Evolutionary conservation across 2,888 invertebrate species (phyloP).

Genomic region (Microdon myrmicae): DNA sequence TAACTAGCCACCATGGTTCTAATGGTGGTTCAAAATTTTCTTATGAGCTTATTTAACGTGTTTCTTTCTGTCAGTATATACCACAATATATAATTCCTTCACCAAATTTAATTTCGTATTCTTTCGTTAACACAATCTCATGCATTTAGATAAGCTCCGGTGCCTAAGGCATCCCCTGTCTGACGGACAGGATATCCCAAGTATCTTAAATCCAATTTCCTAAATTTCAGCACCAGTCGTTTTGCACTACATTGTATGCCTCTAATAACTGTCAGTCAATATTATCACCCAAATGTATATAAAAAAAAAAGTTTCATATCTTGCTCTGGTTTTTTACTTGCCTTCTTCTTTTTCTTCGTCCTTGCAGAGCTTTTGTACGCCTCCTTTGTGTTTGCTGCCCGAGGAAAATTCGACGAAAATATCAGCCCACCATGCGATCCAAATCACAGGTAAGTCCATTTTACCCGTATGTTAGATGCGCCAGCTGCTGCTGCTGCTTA

Average conservation of each 20-base stretch:
- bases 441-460: slow-evolving; percentile 80
- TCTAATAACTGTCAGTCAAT: too few relatives aligned
- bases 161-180: too few relatives aligned
- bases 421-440: slow-evolving; percentile 85
- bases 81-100: too few relatives aligned
- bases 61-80: too few relatives aligned
- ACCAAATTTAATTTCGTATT: too few relatives aligned
- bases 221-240: too few relatives aligned
- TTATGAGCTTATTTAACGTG: too few relatives aligned
- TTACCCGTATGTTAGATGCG: neutral
- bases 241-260: neutral
- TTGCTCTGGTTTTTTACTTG: too few relatives aligned
- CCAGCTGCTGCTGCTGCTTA: too few relatives aligned
- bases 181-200: slow-evolving; percentile 2
- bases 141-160: slow-evolving; percentile 11
- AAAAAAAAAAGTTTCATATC: neutral
- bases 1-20: too few relatives aligned
- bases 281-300: neutral
- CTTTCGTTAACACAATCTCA: neutral
- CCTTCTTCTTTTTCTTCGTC: slow-evolving; percentile 60
- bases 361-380: slow-evolving; percentile 89
- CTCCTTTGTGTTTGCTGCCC: slow-evolving; percentile 92
- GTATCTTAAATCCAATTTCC: slow-evolving; percentile 3
- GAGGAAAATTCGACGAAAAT: slow-evolving; percentile 80
- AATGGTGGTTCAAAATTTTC: too few relatives aligned